Evolutionary conservation across 23 tunicate species (phyloP).

Genomic region (Diplosoma virens): DNA sequence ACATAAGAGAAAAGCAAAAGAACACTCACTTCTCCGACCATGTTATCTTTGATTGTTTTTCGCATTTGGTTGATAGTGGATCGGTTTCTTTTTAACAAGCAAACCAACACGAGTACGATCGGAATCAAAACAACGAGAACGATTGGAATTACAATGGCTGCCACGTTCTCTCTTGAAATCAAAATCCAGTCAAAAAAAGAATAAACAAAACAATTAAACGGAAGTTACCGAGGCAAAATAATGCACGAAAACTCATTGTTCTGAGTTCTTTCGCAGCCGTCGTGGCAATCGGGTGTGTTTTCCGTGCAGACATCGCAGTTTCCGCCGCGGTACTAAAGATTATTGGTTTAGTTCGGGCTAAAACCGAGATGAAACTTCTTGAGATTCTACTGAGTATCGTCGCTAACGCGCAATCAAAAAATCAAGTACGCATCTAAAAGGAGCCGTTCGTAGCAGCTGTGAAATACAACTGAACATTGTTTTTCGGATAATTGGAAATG

Average conservation of each 20-base stretch:
- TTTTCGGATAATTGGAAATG: no score
- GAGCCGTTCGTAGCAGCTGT: no score
- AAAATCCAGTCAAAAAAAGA: background rate
- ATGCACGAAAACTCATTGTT: background rate
- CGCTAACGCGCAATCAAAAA: no score
- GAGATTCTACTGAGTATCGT: background rate
- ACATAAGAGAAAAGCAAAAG: no score
- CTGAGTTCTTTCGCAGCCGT: background rate
- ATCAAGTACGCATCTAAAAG: no score
- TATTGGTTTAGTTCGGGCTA: no score
- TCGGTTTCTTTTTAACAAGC: conserved; percentile 8
- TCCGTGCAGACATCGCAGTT: background rate
- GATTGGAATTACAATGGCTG: conserved; percentile 18
- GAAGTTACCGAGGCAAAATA: background rate
- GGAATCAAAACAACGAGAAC: conserved; percentile 18
- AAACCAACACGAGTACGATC: background rate
- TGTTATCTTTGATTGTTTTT: conserved; percentile 53
- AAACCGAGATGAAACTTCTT: background rate
- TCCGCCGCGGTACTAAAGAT: no score
- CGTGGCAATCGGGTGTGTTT: background rate
- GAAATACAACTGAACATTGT: no score
- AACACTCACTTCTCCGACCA: conserved; percentile 64
- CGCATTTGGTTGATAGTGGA: conserved; percentile 61
- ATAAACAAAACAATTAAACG: background rate
- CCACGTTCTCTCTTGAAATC: background rate